phyloP scores from a whole-genome alignment of 2,113 vertebrate genomes.

The Laterallus jamaicensis region DNA sequence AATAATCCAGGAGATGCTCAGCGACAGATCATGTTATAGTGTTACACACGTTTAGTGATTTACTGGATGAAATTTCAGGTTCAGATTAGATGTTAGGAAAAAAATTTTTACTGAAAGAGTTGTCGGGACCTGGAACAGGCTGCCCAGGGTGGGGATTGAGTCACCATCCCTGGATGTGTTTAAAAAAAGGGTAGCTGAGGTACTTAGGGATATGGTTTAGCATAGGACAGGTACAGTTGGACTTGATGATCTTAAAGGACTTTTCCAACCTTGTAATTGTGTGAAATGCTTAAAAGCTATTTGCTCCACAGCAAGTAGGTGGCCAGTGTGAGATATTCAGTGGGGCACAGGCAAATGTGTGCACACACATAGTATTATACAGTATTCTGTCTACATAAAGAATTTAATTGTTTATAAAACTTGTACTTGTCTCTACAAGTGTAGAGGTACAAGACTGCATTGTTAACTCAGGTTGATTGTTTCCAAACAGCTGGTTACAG shows the following conservation, averaged over 20 bases:
- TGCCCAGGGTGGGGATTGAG: too few relatives aligned
- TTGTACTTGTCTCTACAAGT: neutral
- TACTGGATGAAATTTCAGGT: neutral
- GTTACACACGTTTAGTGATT: neutral
- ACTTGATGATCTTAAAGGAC: too few relatives aligned
- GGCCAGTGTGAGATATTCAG: neutral
- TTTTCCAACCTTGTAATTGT: too few relatives aligned
- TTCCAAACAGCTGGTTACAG: constrained; percentile 11
- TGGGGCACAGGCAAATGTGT: neutral
- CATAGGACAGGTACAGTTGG: too few relatives aligned
- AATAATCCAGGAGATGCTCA: neutral
- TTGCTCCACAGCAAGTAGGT: neutral
- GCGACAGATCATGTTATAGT: neutral
- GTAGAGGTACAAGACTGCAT: neutral
- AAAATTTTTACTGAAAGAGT: neutral
- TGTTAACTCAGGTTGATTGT: neutral
- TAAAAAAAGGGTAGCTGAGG: too few relatives aligned
- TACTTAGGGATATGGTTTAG: too few relatives aligned
- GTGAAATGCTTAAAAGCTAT: neutral
- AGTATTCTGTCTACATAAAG: neutral
- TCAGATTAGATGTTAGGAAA: neutral
- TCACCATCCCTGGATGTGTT: too few relatives aligned
- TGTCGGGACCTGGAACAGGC: too few relatives aligned
- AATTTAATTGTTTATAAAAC: neutral
- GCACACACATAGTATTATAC: rapidly evolving